Conservation (phyloP, 2,113 vertebrate genomes). For the Sitta europaea region DNA sequence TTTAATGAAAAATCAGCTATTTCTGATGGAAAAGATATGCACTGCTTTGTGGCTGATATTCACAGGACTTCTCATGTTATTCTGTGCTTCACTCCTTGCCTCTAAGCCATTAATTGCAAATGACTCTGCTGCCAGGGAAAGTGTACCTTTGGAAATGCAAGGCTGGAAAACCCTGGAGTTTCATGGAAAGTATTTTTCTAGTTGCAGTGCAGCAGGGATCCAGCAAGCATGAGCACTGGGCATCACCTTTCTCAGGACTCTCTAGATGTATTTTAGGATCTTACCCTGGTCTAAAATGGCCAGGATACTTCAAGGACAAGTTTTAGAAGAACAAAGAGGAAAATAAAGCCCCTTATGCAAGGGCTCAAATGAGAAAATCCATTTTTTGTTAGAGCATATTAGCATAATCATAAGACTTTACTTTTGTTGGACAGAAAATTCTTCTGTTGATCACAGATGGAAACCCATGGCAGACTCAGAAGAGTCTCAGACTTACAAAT, state of each 20-base stretch:
- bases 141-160: background rate
- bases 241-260: background rate
- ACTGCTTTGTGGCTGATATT: background rate
- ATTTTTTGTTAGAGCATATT: background rate
- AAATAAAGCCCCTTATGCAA: background rate
- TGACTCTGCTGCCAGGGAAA: background rate
- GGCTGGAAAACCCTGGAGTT: background rate
- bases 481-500: background rate
- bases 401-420: background rate
- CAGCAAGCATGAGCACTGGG: background rate
- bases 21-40: background rate
- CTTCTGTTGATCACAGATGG: background rate
- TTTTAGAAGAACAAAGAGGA: background rate
- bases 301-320: background rate
- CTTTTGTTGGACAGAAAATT: background rate
- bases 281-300: background rate
- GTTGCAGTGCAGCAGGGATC: background rate
- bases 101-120: background rate
- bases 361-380: background rate
- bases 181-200: background rate
- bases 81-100: background rate
- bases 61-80: background rate
- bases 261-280: background rate
- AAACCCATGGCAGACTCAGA: rapidly evolving
- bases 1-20: background rate